Base-by-base conservation (phyloP, 2,797 vertebrate genomes). In the Discoglossus pictus region DNA sequence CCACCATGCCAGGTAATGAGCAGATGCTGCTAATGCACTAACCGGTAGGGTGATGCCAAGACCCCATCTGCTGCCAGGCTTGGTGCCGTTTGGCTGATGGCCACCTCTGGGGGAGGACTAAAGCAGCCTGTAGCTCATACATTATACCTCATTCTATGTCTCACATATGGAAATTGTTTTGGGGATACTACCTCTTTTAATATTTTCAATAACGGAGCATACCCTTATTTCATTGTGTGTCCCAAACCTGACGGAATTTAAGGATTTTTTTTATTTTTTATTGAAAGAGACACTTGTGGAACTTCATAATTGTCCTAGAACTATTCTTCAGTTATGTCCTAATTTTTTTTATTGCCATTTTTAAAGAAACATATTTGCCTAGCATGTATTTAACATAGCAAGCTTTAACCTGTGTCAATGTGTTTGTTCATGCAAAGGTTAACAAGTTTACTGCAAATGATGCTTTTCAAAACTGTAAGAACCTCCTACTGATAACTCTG, bases 21-120 rank as follows among this genome's bases (percentile, higher is more conserved):
- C 89, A 91, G 88, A 90, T 90, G 89, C 87, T 90, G 86, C 87
- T 88, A 86, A 89, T 89, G 88, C 86, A 86, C 83, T 86, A 86
- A 87, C 84, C 79, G 84, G 16, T 42, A 79, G 73, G 86, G 80
- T 78, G 83, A 83, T 87, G 87, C 89, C 88, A 89, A 88, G 86
- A 79, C 87, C 86, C 89, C 89, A 90, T 90, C 89, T 91, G 89
- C 85, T 90, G 83, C 83, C 71, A 78, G 88, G 84, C 78, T 79
- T 84, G 87, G 83, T 89, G 83, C 52, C 76, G 84, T 80, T 71
- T 90, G 89, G 89, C 89, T 50, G 48, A 0, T 11, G 75, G 86
- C 89, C 89, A 89, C 61, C 31, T 50, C 25, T 18, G 53, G 50
- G 52, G 53, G 52, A 52, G 27, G 27, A 71, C 25, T 58, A 56